Evolutionary conservation across 2,797 vertebrate genomes (phyloP).

Genomic region (Melanotaenia boesemani): DNA sequence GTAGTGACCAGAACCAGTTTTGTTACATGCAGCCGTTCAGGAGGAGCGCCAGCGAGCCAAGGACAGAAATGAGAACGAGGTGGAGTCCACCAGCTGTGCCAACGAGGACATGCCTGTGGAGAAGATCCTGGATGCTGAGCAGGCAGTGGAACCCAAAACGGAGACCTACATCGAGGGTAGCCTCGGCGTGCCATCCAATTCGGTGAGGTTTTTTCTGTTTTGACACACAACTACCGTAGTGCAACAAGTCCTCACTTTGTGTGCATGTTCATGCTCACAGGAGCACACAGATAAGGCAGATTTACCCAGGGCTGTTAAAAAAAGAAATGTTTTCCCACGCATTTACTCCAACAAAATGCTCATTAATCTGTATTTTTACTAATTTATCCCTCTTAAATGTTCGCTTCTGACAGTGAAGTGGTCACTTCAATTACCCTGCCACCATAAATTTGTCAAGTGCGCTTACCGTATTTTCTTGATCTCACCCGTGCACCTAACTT

Average conservation of each 20-base stretch:
- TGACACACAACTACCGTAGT: constrained; percentile 21
- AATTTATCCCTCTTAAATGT: too few relatives aligned
- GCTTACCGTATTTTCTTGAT: too few relatives aligned
- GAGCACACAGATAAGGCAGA: not conserved
- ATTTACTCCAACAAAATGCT: not conserved
- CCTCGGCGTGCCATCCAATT: constrained; percentile 91
- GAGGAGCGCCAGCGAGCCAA: constrained; percentile 97
- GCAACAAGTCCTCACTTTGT: constrained; percentile 13
- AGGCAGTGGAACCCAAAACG: constrained; percentile 97
- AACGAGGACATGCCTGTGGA: constrained; percentile 99
- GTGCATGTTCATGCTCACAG: not conserved
- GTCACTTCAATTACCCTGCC: too few relatives aligned
- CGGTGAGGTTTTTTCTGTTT: constrained; percentile 83
- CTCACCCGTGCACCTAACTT: too few relatives aligned
- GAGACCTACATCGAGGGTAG: constrained; percentile 97
- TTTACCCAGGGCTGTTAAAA: not conserved
- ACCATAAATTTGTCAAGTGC: too few relatives aligned
- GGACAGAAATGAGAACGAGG: constrained; percentile 94
- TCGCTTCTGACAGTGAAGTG: too few relatives aligned
- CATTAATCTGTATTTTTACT: too few relatives aligned
- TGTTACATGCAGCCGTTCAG: constrained; percentile 93
- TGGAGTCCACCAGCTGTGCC: constrained; percentile 93
- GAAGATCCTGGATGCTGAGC: constrained; percentile 97
- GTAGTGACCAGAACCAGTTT: constrained; percentile 88
- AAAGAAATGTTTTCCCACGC: not conserved